phyloP scores from a whole-genome alignment of 2,113 vertebrate species.

The Phalacrocorax brasilianus region DNA sequence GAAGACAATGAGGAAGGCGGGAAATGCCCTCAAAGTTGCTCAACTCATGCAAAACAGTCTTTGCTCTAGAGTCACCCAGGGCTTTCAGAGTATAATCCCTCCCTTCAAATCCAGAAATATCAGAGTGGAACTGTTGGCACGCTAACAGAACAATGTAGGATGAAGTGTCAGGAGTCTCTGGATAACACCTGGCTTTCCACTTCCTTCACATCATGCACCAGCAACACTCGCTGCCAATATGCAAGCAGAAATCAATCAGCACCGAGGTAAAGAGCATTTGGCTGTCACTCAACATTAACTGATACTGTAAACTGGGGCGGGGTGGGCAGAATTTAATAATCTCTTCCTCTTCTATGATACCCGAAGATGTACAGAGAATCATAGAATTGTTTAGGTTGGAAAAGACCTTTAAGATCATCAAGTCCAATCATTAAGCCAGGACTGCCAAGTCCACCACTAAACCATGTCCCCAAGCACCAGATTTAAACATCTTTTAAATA shows the following conservation, averaged over 20 bases:
- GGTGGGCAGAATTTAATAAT: background rate
- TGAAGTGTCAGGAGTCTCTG: constrained; percentile 17
- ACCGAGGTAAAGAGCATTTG: background rate
- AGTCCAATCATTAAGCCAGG: no score
- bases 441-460: no score
- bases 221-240: background rate
- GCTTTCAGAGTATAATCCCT: background rate
- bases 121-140: background rate
- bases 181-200: constrained; percentile 52
- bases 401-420: no score
- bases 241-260: constrained; percentile 10
- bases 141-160: background rate
- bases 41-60: background rate
- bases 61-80: background rate
- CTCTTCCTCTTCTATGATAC: background rate
- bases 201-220: background rate
- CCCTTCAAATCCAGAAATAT: constrained; percentile 19
- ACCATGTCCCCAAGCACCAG: no score
- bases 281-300: background rate
- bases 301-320: background rate
- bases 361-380: background rate
- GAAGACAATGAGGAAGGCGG: background rate
- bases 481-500: no score
- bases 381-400: no score
- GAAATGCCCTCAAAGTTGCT: background rate